phyloP scores from a whole-genome alignment of 2,113 vertebrate species.

The Gobius niger region DNA sequence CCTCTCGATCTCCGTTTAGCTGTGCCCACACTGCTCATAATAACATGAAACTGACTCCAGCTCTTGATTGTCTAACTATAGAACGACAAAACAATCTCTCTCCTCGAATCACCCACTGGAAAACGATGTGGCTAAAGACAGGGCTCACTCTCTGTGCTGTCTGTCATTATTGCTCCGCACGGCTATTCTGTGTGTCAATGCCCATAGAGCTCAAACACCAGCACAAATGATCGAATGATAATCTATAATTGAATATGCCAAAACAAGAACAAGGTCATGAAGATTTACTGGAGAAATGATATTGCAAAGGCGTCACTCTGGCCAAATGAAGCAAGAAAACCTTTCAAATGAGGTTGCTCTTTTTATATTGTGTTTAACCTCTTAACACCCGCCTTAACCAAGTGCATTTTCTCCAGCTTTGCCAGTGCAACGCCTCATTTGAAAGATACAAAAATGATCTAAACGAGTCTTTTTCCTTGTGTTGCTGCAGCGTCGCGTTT shows the following conservation, averaged over 20 bases:
- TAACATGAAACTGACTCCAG: slow-evolving; percentile 11
- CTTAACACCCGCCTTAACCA: too few relatives aligned
- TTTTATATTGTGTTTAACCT: too few relatives aligned
- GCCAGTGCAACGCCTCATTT: too few relatives aligned
- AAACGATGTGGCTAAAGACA: slow-evolving; percentile 42
- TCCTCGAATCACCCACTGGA: slow-evolving; percentile 6
- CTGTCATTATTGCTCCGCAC: slow-evolving; percentile 52
- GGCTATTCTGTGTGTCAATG: slow-evolving; percentile 29
- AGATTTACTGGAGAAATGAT: too few relatives aligned
- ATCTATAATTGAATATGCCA: background rate
- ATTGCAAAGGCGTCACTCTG: too few relatives aligned
- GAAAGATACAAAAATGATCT: too few relatives aligned
- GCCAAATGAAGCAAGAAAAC: too few relatives aligned
- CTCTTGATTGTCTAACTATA: slow-evolving; percentile 29
- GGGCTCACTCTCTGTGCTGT: slow-evolving; percentile 20
- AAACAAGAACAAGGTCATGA: background rate
- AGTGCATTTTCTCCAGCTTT: too few relatives aligned
- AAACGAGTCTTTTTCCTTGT: too few relatives aligned
- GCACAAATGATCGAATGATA: background rate
- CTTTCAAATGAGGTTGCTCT: too few relatives aligned
- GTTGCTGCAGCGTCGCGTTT: too few relatives aligned
- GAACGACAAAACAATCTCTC: slow-evolving; percentile 35
- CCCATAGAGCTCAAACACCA: slow-evolving; percentile 18
- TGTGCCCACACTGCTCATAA: slow-evolving; percentile 21
- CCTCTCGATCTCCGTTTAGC: slow-evolving; percentile 8